Evolutionary conservation across 1,140 invertebrate species (phyloP).

Genomic region (Chionoecetes opilio): DNA sequence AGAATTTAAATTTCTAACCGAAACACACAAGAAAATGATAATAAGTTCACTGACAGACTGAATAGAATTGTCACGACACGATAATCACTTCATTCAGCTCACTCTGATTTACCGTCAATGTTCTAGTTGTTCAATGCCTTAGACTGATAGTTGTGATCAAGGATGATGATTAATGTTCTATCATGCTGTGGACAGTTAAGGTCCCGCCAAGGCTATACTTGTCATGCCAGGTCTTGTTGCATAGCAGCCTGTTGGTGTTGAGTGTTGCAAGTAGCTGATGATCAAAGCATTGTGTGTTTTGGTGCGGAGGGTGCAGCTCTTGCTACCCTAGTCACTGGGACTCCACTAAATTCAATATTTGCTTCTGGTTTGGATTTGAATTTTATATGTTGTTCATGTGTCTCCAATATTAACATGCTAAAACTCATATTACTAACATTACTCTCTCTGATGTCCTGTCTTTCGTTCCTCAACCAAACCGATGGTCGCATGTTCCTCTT

Average conservation of each 20-base stretch:
- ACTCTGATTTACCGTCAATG: background rate
- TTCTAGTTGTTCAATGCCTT: conserved; percentile 2
- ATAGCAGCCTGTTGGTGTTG: conserved; percentile 64
- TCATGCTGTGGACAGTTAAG: conserved; percentile 39
- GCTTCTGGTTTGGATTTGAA: conserved; percentile 75
- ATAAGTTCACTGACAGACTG: conserved; percentile 34
- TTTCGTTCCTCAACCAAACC: conserved; percentile 71
- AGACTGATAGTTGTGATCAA: conserved; percentile 31
- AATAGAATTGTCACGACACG: conserved; percentile 51
- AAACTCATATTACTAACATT: conserved; percentile 66
- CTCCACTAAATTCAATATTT: conserved; percentile 75
- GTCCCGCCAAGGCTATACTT: conserved; percentile 50
- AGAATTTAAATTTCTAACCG: conserved; percentile 70
- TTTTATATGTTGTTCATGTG: conserved; percentile 76
- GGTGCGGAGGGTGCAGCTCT: conserved; percentile 77
- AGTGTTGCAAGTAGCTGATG: conserved; percentile 65
- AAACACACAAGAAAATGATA: conserved; percentile 75
- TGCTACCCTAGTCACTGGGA: conserved; percentile 79
- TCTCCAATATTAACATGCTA: conserved; percentile 76
- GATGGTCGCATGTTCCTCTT: conserved; percentile 77
- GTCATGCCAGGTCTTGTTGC: conserved; percentile 50
- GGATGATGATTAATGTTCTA: conserved; percentile 22
- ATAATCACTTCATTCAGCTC: background rate
- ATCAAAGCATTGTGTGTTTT: conserved; percentile 77
- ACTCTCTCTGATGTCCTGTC: conserved; percentile 76